Base-by-base conservation (phyloP, 2,113 vertebrate species). In the Melanostigma gelatinosum region DNA sequence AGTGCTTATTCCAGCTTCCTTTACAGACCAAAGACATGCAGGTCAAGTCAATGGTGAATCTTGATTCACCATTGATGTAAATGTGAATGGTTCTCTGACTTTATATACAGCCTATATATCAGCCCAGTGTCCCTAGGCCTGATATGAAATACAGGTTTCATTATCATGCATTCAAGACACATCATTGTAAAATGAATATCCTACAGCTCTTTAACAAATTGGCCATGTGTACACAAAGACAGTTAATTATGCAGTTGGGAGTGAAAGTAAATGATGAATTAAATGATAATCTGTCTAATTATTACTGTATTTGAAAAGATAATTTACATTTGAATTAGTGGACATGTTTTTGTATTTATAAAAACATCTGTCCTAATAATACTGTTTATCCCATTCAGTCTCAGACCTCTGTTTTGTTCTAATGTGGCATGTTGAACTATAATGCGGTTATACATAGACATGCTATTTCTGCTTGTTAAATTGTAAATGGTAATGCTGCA, bases 241-340 rank as follows among this genome's bases (percentile, higher is more conserved):
- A 64, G 36, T 36, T 46, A 82, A 70, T 60, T 52, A 72, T 77
- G 70, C n/a, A 50, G 67, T 24, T 74, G 36, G 52, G 54, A 70
- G 55, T 55, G n/a, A 58, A 52, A 71, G 29, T 67, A 55, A 36
- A 75, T 84, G 29, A 38, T 38, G 8, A 9, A 38, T 38, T 8
- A 38, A 38, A 38, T 65, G 32, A 60, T 4, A 11, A 70, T 34
- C 36, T 34, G 20, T 77, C 29, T 68, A 46, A 86, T 65, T 65
- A 46, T 70, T 54, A 11, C n/a, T 5, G 20, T 61, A 42, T 75
- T 55, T 71, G 52, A 65, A 16, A 24, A 61, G 48, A 63, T 58
- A 64, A 85, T 74, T 12, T 55, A 60, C 27, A 73, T 64, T 63
- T 58, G 8, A 76, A 69, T 77, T 11, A 50, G 60, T 32, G 22